Evolutionary conservation across 2,113 vertebrate species (phyloP).

Genomic region (Callorhinus ursinus): DNA sequence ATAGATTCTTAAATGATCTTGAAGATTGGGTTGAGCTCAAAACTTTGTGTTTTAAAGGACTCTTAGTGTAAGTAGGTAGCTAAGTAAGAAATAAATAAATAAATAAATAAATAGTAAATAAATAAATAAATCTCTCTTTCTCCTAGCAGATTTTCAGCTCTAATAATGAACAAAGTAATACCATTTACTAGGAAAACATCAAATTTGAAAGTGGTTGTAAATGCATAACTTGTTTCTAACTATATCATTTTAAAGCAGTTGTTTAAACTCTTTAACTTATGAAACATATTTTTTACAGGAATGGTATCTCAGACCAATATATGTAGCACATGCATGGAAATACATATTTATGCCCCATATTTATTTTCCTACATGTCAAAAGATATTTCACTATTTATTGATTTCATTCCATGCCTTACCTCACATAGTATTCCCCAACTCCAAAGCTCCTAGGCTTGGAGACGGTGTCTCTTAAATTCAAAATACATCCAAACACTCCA

Average conservation of each 20-base stretch:
- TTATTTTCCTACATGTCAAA: background rate
- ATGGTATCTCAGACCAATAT: background rate
- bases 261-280: background rate
- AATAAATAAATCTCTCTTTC: background rate
- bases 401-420: background rate
- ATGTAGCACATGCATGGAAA: background rate
- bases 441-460: background rate
- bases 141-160: background rate
- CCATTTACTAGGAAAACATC: background rate
- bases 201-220: conserved; percentile 48
- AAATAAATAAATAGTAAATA: background rate
- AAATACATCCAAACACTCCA: background rate
- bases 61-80: background rate
- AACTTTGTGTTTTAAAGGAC: background rate
- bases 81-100: background rate
- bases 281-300: background rate
- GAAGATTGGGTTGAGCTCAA: background rate
- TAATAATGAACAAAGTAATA: background rate
- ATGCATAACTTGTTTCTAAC: background rate
- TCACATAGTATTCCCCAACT: background rate
- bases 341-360: background rate
- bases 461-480: background rate
- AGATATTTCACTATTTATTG: background rate
- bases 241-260: conserved; percentile 17
- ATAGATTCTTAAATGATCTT: background rate